Evolutionary conservation across 2,888 invertebrate genomes (phyloP), one percentile per base, ranked within the genome.

Genomic region (Anarsia innoxiella): DNA sequence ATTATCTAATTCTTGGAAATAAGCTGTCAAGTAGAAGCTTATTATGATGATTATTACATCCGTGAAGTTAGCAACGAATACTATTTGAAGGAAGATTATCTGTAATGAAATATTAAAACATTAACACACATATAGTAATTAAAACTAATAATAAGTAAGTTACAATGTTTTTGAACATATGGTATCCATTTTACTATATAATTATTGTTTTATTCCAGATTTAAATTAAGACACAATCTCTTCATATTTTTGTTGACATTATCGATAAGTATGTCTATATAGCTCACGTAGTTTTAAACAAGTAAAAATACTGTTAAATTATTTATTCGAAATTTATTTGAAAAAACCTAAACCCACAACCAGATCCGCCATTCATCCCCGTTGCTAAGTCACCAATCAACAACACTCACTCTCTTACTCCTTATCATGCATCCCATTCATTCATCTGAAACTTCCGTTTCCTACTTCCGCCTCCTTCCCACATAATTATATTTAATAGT

Each of bases 11-110:
- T 40, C 32, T 12, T 29, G 11, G n/a, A 42, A 42, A 8, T 36
- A 19, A 9, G 15, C 36, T 2, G 39, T 36, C 14, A 42, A 25
- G 19, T 42, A 39, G 14, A 42, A 27, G 30, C 41, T 42, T 3
- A 39, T 36, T 2, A 36, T 11, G 12, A 39, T 36, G 3, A 42
- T 38, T 2, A 42, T 14, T 4, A 39, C 12, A 25, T 42, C 41
- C 4, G 31, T 28, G 26, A 39, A 42, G 27, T 28, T 36, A 5
- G 25, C 11, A 8, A 42, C 27, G n/a, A 39, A 36, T 3, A 36
- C 19, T 5, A 32, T 29, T 16, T 39, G 41, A 11, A 29, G 5
- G n/a, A 13, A 32, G 1, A 26, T 25, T 2, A 33, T 2, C 33
- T 33, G 26, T 5, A 19, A 19, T 3, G 19, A 19, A 19, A 19